These are phyloP conservation scores for Apamea monoglypha DNA, from an alignment of 2,888 invertebrate species.

Conservation along the genomic window DNA sequence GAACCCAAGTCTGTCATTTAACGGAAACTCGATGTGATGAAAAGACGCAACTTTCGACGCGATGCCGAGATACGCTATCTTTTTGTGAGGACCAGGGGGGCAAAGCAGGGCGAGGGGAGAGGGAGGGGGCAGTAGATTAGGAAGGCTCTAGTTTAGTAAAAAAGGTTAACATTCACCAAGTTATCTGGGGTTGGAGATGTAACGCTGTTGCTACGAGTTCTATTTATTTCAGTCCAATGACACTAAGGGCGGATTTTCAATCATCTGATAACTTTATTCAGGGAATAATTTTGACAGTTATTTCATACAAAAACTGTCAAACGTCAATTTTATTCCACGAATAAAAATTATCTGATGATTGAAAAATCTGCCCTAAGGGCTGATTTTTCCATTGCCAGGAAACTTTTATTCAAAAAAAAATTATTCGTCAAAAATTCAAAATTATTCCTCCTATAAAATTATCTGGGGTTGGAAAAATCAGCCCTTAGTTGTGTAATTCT, in stretches of 20 bases:
- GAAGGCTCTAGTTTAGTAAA: slow-evolving; percentile 42
- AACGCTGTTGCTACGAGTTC: not conserved
- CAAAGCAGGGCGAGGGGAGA: not conserved
- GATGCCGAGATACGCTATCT: slow-evolving; percentile 57
- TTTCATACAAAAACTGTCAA: no score
- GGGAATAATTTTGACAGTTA: no score
- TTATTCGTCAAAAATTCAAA: no score
- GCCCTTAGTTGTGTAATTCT: not conserved
- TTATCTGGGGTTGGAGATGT: slow-evolving; percentile 16
- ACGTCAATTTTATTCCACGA: no score
- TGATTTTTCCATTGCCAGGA: no score
- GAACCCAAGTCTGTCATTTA: slow-evolving; percentile 3
- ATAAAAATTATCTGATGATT: no score
- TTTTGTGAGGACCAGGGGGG: slow-evolving; percentile 37
- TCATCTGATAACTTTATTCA: no score
- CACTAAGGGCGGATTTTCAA: not conserved
- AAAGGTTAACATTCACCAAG: slow-evolving; percentile 49
- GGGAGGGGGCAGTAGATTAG: slow-evolving; percentile 43
- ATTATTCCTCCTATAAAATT: no score
- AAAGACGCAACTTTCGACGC: slow-evolving; percentile 69
- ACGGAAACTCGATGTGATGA: slow-evolving; percentile 56
- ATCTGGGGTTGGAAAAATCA: no score
- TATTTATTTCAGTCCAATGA: not conserved
- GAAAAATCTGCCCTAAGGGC: no score
- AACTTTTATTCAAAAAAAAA: no score